Percentiles rank a stretch among this genome's conserved stretches.
phyloP scores from a whole-genome alignment of 2,113 vertebrate species.

The Oreocharis arfaki region DNA sequence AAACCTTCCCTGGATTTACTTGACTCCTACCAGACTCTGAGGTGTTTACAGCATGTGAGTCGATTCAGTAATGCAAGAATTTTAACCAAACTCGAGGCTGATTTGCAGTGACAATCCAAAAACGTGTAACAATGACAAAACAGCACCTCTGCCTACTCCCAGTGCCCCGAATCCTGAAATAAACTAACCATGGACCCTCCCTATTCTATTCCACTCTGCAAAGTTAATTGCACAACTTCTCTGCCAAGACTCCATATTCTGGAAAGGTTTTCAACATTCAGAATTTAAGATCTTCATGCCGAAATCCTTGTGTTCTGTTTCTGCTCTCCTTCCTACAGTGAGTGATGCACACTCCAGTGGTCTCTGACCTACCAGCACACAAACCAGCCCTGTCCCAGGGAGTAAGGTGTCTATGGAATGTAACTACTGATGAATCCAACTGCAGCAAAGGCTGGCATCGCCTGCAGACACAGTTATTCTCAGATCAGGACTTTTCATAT shows the following conservation, averaged over 20 bases:
- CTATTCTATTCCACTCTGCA: not conserved
- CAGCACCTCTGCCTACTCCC: not conserved
- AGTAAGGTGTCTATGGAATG: not conserved
- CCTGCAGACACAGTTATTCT: not conserved
- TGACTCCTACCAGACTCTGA: fast-evolving
- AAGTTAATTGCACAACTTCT: not conserved
- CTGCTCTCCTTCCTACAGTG: not conserved
- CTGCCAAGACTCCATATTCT: not conserved
- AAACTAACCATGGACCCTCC: fast-evolving
- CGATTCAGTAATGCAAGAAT: not conserved
- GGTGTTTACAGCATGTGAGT: fast-evolving
- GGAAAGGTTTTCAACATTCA: not conserved
- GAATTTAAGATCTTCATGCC: fast-evolving
- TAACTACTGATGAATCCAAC: not conserved
- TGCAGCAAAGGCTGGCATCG: not conserved
- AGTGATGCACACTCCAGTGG: too few species aligned
- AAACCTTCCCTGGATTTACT: not conserved
- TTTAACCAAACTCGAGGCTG: not conserved
- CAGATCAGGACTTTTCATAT: not conserved
- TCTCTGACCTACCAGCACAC: not conserved
- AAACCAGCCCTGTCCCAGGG: not conserved
- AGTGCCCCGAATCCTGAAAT: not conserved
- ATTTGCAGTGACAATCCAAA: not conserved
- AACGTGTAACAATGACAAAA: not conserved
- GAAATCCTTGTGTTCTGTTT: not conserved